phyloP scores from a whole-genome alignment of 2,113 vertebrate species.

The Mesembrinibis cayennensis region DNA sequence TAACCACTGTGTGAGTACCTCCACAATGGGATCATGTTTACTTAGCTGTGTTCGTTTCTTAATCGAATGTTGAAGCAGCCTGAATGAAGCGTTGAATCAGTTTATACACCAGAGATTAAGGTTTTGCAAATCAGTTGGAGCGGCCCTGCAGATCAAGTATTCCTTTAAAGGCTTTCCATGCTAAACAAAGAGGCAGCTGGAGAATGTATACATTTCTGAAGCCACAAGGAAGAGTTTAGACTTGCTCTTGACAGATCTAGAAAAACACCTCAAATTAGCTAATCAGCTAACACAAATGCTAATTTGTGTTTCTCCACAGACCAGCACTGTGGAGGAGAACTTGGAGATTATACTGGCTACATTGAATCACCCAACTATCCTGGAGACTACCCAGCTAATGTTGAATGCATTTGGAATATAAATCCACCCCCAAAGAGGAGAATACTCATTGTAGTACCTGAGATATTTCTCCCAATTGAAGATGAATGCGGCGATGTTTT shows the following conservation, averaged over 20 bases:
- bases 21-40: neutral
- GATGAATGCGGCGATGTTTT: slow-evolving; percentile 82
- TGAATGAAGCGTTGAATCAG: neutral
- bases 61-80: neutral
- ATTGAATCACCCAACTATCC: slow-evolving; percentile 85
- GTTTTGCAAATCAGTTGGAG: neutral
- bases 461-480: slow-evolving; percentile 84
- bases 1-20: neutral
- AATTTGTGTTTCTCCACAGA: slow-evolving; percentile 61
- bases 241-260: neutral
- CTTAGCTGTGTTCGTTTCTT: neutral
- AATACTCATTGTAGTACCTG: slow-evolving; percentile 82
- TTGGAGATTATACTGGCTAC: slow-evolving; percentile 82
- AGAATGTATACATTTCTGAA: neutral
- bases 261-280: neutral
- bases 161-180: neutral
- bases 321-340: slow-evolving; percentile 82
- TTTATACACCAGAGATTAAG: neutral
- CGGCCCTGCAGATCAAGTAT: neutral
- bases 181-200: neutral
- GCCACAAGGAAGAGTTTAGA: neutral
- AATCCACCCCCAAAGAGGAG: slow-evolving; percentile 80
- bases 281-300: neutral
- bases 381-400: slow-evolving; percentile 81
- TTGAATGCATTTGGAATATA: slow-evolving; percentile 83